phyloP scores from a whole-genome alignment of 2,888 invertebrate genomes.

The Augiades crinisus region DNA sequence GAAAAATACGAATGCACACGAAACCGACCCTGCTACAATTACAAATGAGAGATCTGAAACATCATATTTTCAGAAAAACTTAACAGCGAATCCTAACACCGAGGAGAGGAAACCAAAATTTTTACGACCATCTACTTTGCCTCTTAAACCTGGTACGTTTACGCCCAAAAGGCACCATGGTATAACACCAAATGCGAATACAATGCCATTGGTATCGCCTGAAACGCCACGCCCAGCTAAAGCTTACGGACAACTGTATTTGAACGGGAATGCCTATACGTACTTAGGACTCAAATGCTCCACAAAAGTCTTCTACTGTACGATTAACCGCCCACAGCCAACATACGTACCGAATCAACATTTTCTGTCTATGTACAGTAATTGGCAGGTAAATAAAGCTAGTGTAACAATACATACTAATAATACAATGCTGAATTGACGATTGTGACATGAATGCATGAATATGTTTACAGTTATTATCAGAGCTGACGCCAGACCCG shows the following conservation, averaged over 20 bases:
- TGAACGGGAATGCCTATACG: constrained; percentile 95
- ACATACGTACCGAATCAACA: constrained; percentile 95
- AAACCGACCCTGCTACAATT: constrained; percentile 41
- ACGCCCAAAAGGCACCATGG: constrained; percentile 91
- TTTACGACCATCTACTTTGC: constrained; percentile 90
- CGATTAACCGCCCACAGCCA: constrained; percentile 95
- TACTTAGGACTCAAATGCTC: constrained; percentile 95
- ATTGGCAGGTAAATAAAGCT: constrained; percentile 87
- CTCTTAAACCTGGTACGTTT: constrained; percentile 91
- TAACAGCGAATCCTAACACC: constrained; percentile 44
- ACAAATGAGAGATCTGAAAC: constrained; percentile 73
- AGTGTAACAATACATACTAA: constrained; percentile 20
- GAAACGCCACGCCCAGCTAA: constrained; percentile 95
- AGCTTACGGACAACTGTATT: constrained; percentile 92
- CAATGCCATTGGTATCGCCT: constrained; percentile 92
- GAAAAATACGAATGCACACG: constrained; percentile 61
- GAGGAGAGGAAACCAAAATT: constrained; percentile 84
- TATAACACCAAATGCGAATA: constrained; percentile 90
- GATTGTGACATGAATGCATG: constrained; percentile 43
- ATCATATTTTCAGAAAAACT: constrained; percentile 72
- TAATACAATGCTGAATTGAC: constrained; percentile 29
- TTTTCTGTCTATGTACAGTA: constrained; percentile 97
- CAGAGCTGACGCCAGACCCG: constrained; percentile 85
- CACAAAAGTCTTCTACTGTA: constrained; percentile 95
- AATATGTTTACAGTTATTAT: constrained; percentile 81